Evolutionary conservation across 2,113 vertebrate genomes (phyloP).

Genomic region (Bubo scandiacus): DNA sequence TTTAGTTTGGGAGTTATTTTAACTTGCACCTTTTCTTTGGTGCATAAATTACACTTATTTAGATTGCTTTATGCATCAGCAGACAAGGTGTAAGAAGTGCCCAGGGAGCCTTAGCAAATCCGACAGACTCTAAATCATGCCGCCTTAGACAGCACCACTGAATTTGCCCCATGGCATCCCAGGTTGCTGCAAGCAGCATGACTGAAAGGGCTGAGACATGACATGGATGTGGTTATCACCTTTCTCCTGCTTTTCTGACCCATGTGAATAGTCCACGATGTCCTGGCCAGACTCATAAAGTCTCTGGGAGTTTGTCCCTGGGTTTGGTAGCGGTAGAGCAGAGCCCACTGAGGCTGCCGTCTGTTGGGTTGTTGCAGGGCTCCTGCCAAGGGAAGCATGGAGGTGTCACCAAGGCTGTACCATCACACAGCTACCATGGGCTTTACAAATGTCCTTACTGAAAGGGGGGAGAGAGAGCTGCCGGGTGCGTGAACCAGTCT

Average conservation of each 20-base stretch:
- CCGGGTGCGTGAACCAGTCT: not conserved
- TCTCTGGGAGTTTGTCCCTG: not conserved
- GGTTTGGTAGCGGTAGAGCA: not conserved
- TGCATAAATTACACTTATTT: conserved; percentile 49
- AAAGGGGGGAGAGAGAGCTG: not conserved
- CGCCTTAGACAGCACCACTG: not conserved
- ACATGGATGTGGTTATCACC: not conserved
- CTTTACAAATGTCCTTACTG: not conserved
- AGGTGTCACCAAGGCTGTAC: not conserved
- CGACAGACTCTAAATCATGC: not conserved
- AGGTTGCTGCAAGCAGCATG: not conserved
- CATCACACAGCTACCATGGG: not conserved
- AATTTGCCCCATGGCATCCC: not conserved
- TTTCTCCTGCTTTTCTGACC: not conserved
- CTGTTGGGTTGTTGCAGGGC: not conserved
- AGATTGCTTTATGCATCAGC: conserved; percentile 9
- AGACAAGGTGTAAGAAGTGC: not conserved
- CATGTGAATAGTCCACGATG: fast-evolving
- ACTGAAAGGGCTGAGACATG: fast-evolving
- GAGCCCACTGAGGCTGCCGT: fast-evolving
- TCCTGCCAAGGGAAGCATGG: not conserved
- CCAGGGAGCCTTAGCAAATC: not conserved
- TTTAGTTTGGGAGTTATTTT: conserved; percentile 17
- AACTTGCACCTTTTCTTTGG: conserved; percentile 4
- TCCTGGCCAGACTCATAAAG: not conserved